Base-by-base conservation (phyloP, 1,140 invertebrate species). In the Oncopodura yosiiana region DNA sequence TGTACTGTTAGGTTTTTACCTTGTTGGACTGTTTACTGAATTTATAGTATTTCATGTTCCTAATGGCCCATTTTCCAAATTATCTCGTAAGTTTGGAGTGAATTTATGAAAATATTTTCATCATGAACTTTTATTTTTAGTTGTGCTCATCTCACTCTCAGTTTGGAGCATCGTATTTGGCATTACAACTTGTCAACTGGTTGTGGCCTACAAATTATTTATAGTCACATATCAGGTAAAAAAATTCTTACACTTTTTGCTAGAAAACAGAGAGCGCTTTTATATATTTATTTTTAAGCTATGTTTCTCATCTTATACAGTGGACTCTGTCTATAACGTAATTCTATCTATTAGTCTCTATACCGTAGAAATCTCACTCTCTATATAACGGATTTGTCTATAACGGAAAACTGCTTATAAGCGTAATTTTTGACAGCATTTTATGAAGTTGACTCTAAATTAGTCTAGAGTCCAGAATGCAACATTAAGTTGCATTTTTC, bases 211-310 rank as follows among this genome's bases (percentile, higher is more conserved):
- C 39, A 50, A 51, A 44, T 38, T 56, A 37, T 56, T 56, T 36
- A 37, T 56, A 23, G 39, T 45, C 32, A 56, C 54, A 0, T 56
- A 50, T 23, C 54, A 56, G 48, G 54, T 56, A 37, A 49, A 18
- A 12, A 11, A 9, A 39, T 39, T 6, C 27, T n/a, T n/a, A n/a
- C 16, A 16, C 8, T 3, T 18, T 32, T 18, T 11, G 21, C 30
- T 2, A 46, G 30, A 16, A 16, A 18, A 19, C 44, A 46, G 34
- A 32, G 19, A 32, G 12, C 29, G 19, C 29, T 24, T 32, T 23
- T 46, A 16, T 23, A 19, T 3, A 32, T 21, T 18, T 43, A 19
- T 23, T 48, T 36, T 30, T 24, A 23, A 29, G 21, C 16, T n/a
- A 3, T 29, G 12, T 16, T 34, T 29, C 29, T 21, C 30, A 32